A percentile compares a stretch with the other conserved stretches of the same genome.
These are phyloP conservation scores for Harmothoe impar DNA, from an alignment of 2,888 invertebrate genomes.

Conservation along the genomic window DNA sequence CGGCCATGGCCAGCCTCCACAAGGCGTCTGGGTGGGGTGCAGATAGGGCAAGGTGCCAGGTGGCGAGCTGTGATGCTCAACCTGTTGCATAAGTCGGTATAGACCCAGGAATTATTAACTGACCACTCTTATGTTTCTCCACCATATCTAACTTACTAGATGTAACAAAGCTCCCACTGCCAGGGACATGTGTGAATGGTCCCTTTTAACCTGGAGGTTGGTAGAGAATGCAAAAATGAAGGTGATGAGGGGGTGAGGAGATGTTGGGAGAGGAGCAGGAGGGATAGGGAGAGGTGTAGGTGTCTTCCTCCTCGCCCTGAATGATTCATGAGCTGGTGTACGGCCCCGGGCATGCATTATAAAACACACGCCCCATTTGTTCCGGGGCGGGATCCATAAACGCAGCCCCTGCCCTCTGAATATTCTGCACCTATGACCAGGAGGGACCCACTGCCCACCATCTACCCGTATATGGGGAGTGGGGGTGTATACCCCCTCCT, in stretches of 20 bases:
- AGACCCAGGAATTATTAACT: no score
- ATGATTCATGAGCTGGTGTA: constrained; percentile 13
- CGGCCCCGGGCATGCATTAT: constrained; percentile 7
- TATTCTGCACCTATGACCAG: background rate
- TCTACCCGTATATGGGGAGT: background rate
- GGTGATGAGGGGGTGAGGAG: background rate
- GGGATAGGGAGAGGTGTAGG: background rate
- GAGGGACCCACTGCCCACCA: background rate
- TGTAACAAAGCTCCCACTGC: no score
- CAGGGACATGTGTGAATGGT: no score
- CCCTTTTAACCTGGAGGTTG: no score
- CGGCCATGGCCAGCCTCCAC: no score
- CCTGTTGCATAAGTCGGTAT: no score
- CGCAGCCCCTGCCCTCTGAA: background rate
- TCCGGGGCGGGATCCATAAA: constrained; percentile 31
- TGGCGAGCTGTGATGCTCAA: no score
- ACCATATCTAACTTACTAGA: no score
- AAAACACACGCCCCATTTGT: constrained; percentile 39
- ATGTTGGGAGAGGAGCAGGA: background rate
- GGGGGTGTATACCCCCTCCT: background rate
- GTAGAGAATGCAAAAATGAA: no score
- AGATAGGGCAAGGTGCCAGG: no score
- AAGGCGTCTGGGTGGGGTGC: no score
- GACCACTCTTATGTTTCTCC: no score
- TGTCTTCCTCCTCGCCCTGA: background rate